Evolutionary conservation across 2,113 vertebrate species (phyloP).

Genomic region (Ranitomeya variabilis): DNA sequence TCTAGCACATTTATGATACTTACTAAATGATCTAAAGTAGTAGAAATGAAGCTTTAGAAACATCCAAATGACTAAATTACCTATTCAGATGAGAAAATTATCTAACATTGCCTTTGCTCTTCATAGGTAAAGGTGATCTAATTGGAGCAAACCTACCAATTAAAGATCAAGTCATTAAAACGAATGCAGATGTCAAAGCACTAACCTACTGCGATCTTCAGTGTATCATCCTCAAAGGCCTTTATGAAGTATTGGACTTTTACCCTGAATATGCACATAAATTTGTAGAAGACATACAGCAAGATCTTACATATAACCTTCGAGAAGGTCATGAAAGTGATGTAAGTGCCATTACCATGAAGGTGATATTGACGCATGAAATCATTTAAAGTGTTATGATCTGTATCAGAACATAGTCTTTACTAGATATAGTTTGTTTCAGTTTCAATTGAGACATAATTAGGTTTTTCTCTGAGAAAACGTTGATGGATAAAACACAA

Average conservation of each 20-base stretch:
- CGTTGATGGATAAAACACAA: background rate
- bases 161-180: conserved; percentile 93
- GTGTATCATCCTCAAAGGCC: conserved; percentile 90
- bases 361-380: background rate
- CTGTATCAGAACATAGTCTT: background rate
- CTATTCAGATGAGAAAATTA: background rate
- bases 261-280: conserved; percentile 92
- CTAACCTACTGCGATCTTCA: conserved; percentile 96
- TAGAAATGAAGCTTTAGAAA: background rate
- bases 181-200: conserved; percentile 94
- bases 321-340: conserved; percentile 92
- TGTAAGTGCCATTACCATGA: conserved; percentile 74
- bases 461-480: background rate
- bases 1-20: background rate
- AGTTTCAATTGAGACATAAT: background rate
- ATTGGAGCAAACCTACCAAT: conserved; percentile 91
- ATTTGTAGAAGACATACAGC: conserved; percentile 92
- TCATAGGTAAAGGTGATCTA: conserved; percentile 91
- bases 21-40: background rate
- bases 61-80: background rate
- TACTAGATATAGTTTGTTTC: background rate
- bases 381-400: background rate
- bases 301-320: conserved; percentile 94
- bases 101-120: conserved; percentile 49
- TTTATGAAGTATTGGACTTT: conserved; percentile 92